Base-by-base conservation (phyloP, 2,888 invertebrate species). In the Nemotelus pantherinus region DNA sequence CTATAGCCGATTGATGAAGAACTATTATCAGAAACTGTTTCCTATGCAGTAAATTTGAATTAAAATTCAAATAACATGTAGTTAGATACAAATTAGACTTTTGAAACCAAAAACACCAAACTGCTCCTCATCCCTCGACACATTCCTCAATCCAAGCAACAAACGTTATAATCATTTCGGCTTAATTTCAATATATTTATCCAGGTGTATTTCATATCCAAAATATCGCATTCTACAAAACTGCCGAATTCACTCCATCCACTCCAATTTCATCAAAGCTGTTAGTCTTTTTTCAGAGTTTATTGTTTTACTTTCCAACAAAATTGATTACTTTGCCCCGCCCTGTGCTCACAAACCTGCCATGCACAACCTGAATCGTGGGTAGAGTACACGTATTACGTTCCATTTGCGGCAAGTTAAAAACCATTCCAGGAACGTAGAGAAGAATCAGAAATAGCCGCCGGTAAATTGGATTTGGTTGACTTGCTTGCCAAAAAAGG, bases 251-350 rank as follows among this genome's bases (percentile, higher is more conserved):
- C 50, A 10, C n/a, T 50, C 6, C 68, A 68, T 68, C 68, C 10
- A 50, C 53, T 47, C 58, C 53, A 53, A 67, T 48, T 70, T 39
- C 39, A 2, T 55, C 44, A 3, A n/a, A 60, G 48, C 25, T 60
- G 74, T 63, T 74, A 25, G 74, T 63, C 74, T 74, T 74, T 68
- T 65, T 65, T 41, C 43, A 25, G 57, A 60, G 74, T 60, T 74
- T 74, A 74, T 74, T 63, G 74, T 74, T 74, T 63, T 25, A 70
- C 70, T 55, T 25, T 70, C 47, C 63, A 60, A 67, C 75, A 75
- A 75, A 79, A 80, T 80, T 80, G 79, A 80, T 80, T 80, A 78
- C 41, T 75, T 79, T 55, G 78, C 80, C 77, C 80, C 80, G 80
- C 80, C 80, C 80, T 74, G 63, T 5, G 43, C 77, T 74, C 71